Conservation (phyloP, 2,888 invertebrate genomes). For the Hylaea fasciaria region DNA sequence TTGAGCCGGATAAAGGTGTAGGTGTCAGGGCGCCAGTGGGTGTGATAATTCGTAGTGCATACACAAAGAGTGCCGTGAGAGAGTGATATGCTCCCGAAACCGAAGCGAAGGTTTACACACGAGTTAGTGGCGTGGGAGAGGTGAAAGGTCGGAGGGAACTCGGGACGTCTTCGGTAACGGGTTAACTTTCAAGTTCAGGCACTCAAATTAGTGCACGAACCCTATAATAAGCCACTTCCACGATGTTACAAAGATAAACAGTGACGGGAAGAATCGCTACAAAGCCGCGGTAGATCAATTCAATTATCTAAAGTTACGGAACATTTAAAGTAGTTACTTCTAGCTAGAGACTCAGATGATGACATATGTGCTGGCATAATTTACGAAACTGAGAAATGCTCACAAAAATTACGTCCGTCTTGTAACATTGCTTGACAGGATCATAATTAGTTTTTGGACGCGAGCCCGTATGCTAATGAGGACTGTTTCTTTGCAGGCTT, state of each 20-base stretch:
- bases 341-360: constrained; percentile 27
- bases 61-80: constrained; percentile 81
- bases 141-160: constrained; percentile 72
- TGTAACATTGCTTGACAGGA: constrained; percentile 16
- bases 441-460: constrained; percentile 32
- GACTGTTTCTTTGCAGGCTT: constrained; percentile 89
- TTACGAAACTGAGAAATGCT: constrained; percentile 49
- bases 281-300: constrained; percentile 7
- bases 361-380: constrained; percentile 23
- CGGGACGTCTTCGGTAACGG: constrained; percentile 47
- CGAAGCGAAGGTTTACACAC: constrained; percentile 66
- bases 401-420: constrained; percentile 42
- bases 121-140: constrained; percentile 79
- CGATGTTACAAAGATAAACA: constrained; percentile 16
- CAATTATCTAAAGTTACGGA: constrained; percentile 28
- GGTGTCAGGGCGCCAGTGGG: constrained; percentile 76
- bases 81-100: constrained; percentile 77
- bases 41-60: constrained; percentile 81
- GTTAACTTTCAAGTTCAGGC: constrained; percentile 50
- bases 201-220: constrained; percentile 16
- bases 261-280: constrained; percentile 11
- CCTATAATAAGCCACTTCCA: constrained; percentile 21
- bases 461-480: constrained; percentile 33
- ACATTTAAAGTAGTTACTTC: constrained; percentile 22
- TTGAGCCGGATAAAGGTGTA: constrained; percentile 53